These are phyloP conservation scores for Anseranas semipalmata DNA, from an alignment of 2,113 vertebrate species.

Conservation along the genomic window DNA sequence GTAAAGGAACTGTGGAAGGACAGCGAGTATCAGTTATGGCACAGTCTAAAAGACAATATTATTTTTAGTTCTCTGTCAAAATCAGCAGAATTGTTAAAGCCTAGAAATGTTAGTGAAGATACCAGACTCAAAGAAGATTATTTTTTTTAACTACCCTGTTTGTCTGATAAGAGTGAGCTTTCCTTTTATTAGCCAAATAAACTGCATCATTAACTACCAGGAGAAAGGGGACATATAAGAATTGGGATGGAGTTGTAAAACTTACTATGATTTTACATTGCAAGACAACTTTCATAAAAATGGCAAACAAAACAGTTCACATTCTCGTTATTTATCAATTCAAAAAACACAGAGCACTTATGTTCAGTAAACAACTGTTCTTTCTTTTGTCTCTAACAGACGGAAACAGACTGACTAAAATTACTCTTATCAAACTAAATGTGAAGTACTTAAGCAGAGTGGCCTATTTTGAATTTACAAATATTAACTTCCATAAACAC, in stretches of 20 bases:
- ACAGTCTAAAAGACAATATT: not conserved
- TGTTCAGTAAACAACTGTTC: not conserved
- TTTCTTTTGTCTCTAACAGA: not conserved
- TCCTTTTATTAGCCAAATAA: not conserved
- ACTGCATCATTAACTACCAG: fast-evolving
- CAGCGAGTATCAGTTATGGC: fast-evolving
- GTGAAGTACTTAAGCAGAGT: fast-evolving
- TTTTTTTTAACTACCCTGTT: not conserved
- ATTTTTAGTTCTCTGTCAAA: not conserved
- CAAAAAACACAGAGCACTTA: not conserved
- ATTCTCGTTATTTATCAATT: not conserved
- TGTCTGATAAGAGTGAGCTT: not conserved
- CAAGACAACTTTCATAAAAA: not conserved
- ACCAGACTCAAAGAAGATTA: not conserved
- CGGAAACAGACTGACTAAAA: not conserved
- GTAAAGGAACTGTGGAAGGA: not conserved
- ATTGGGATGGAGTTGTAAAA: not conserved
- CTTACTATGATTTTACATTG: not conserved
- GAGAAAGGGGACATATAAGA: not conserved
- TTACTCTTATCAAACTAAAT: not conserved
- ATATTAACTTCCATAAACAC: not conserved
- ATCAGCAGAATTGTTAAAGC: not conserved
- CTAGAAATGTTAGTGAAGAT: not conserved
- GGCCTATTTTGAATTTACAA: not conserved
- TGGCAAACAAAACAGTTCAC: not conserved